Evolutionary conservation across 2,888 invertebrate genomes (phyloP), one percentile per base, ranked within the genome.

Genomic region (Trilocha varians): DNA sequence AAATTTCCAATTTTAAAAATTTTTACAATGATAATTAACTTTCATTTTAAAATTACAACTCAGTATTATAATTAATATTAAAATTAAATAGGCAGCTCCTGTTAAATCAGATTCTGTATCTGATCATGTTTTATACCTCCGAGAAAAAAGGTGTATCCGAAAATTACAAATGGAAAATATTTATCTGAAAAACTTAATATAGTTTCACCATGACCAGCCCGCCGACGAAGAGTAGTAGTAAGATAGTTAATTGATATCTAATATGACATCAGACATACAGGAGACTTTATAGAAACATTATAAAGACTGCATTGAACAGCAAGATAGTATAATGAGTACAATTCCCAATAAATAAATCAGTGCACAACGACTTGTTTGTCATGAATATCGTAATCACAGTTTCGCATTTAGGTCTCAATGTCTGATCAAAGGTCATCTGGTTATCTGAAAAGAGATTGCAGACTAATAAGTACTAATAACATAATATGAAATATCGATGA

Each of bases 351-450:
- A 25, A 25, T 4, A 25, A 25, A 25, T 25, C 25, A 9, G 25
- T 25, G 6, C 25, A 25, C 25, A 25, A 25, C 25, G 5, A 25
- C 25, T n/a, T n/a, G n/a, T n/a, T n/a, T n/a, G n/a, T n/a, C n/a
- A n/a, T n/a, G n/a, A n/a, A n/a, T n/a, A n/a, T n/a, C n/a, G n/a
- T 49, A 58, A 62, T 65, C 57, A 40, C 50, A 55, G 53, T 51
- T 57, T 35, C 49, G 48, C 48, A 67, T 65, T 66, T 55, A 60
- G 56, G 48, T 46, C 60, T 63, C 53, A 46, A 59, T 61, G 55
- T 50, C 45, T 50, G 62, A 61, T 53, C 64, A 62, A 52, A 70
- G 71, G 72, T 72, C 78, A 77, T 78, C 75, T 46, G 34, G n/a
- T n/a, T n/a, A 25, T 11, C 25, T 2, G 8, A 25, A 11, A 6